Evolutionary conservation across 2,888 invertebrate genomes (phyloP), one percentile per base, ranked within the genome.

Genomic region (Hedychridium roseum): DNA sequence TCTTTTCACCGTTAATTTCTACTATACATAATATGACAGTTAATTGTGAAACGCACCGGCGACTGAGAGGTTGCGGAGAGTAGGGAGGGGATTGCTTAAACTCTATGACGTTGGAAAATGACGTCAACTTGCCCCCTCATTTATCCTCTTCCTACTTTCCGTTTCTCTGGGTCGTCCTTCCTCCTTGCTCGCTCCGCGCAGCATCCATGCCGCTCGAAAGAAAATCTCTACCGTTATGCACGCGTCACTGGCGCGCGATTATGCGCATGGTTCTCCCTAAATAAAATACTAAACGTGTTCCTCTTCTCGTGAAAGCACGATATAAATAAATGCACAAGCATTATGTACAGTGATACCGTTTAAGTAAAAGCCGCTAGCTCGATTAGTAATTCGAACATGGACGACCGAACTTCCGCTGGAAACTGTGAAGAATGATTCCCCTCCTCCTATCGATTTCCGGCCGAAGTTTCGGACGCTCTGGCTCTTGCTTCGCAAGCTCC

Each of bases 251-350:
- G 45, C 55, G 42, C 50, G 49, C 56, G 44, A 60, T 46, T 53
- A 45, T 54, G 57, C 43, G 52, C 56, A 46, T 50, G 50, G 43
- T 55, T 50, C 58, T 67, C 55, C 64, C 70, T 73, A 69, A 70
- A 74, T 76, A 75, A 75, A 76, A 75, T 76, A 75, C 73, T 75
- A n/a, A n/a, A 74, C 68, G 53, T 57, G 61, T 68, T 57, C 53
- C 53, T 66, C 62, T 51, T 56, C 60, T 68, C 66, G 66, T 71
- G 66, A 68, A 74, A 74, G 71, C 70, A 74, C 61, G 64, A 64
- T 74, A 77, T 78, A 77, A 78, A 78, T 78, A 78, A 77, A 76
- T 77, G 76, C 74, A 66, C 67, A 75, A 76, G 74, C 73, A 62
- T 57, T 78, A 76, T 76, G 65, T 76, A 75, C 74, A 76, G 54